Evolutionary conservation across 2,797 vertebrate genomes (phyloP).

Genomic region (Chelmon rostratus): DNA sequence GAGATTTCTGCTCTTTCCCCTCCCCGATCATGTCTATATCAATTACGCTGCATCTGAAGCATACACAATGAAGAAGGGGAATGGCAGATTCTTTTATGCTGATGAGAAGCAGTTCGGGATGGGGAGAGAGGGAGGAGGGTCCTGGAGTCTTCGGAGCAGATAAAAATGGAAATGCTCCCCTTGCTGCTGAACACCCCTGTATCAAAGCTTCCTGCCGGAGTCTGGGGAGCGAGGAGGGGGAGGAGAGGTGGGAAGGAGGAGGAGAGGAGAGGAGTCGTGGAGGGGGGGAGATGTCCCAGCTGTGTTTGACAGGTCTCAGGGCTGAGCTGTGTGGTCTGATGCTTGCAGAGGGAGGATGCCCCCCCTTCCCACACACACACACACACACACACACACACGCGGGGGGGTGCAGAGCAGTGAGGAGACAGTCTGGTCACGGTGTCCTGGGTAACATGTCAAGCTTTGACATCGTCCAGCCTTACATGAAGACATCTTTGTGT

Average conservation of each 20-base stretch:
- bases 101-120: conserved; percentile 76
- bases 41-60: conserved; percentile 71
- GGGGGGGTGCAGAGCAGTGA: conserved; percentile 16
- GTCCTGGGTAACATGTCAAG: conserved; percentile 77
- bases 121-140: conserved; percentile 67
- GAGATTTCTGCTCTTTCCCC: conserved; percentile 62
- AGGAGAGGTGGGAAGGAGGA: conserved; percentile 62
- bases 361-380: conserved; percentile 24
- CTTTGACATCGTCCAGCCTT: conserved; percentile 71
- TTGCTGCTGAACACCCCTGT: conserved; percentile 71
- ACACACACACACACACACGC: conserved; percentile 27
- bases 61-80: conserved; percentile 62
- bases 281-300: conserved; percentile 81
- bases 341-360: conserved; percentile 51
- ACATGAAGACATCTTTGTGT: conserved; percentile 60
- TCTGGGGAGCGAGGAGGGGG: conserved; percentile 71
- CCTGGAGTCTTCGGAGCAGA: conserved; percentile 77
- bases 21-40: conserved; percentile 72
- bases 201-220: conserved; percentile 81
- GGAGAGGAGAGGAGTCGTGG: conserved; percentile 38
- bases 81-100: conserved; percentile 78
- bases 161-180: conserved; percentile 83
- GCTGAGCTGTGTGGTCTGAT: conserved; percentile 83
- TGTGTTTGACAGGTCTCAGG: conserved; percentile 85
- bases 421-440: conserved; percentile 68